phyloP scores from a whole-genome alignment of 1,140 invertebrate genomes.

The silkworm (Bombyx mori) region DNA sequence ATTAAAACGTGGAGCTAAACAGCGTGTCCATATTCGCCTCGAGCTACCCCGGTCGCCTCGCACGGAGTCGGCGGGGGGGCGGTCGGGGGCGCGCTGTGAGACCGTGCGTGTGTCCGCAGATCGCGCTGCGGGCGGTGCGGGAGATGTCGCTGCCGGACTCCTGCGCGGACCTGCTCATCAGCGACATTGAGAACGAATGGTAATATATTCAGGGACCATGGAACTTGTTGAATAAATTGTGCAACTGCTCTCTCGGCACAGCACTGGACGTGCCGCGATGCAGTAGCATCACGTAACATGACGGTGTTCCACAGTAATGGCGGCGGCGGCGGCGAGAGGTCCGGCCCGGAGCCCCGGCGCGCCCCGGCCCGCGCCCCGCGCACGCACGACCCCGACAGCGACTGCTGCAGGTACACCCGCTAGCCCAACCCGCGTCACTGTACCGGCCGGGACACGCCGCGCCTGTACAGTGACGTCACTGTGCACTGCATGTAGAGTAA shows the following conservation, averaged over 20 bases:
- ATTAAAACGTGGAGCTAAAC: too few relatives aligned
- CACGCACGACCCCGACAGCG: too few relatives aligned
- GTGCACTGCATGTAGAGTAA: not conserved
- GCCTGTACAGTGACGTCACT: not conserved
- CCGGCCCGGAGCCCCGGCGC: slow-evolving; percentile 15
- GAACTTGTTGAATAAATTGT: too few relatives aligned
- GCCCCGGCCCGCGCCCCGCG: too few relatives aligned
- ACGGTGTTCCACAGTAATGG: not conserved
- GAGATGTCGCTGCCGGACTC: slow-evolving; percentile 95
- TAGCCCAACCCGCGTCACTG: too few relatives aligned
- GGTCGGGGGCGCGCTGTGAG: not conserved
- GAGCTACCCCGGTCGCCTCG: too few relatives aligned
- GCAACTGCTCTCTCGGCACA: too few relatives aligned
- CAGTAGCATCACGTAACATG: not conserved
- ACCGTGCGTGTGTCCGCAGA: slow-evolving; percentile 58
- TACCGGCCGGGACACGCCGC: too few relatives aligned
- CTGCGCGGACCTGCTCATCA: slow-evolving; percentile 83
- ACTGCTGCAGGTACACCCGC: too few relatives aligned
- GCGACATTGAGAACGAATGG: slow-evolving; percentile 64
- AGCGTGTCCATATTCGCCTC: too few relatives aligned
- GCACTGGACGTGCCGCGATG: too few relatives aligned
- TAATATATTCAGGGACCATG: slow-evolving; percentile 1
- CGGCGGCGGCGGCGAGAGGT: slow-evolving; percentile 9
- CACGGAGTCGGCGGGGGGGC: slow-evolving; percentile 3
- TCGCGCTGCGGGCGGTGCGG: slow-evolving; percentile 89